Percentiles rank a stretch among this genome's conserved stretches.
phyloP scores from a whole-genome alignment of 2,797 vertebrate genomes.

The Margarornis squamiger region DNA sequence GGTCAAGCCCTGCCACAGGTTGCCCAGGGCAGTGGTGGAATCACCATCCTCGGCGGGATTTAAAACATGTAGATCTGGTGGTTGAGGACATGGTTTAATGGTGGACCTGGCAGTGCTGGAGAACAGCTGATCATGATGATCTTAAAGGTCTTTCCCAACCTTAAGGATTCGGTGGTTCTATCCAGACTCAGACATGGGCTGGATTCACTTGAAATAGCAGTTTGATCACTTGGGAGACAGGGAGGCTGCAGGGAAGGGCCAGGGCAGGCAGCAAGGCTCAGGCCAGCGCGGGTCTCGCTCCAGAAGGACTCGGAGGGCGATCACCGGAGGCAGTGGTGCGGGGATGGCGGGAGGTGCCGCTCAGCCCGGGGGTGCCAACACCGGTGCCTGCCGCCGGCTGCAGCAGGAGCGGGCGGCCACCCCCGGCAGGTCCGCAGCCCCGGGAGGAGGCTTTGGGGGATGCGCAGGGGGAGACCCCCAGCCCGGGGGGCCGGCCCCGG shows the following conservation, averaged over 20 bases:
- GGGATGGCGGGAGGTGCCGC: not conserved
- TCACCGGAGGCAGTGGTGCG: rapidly evolving
- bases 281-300: rapidly evolving
- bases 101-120: not conserved
- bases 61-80: not conserved
- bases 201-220: not conserved
- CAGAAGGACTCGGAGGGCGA: not conserved
- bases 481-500: rapidly evolving
- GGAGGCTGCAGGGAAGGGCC: not conserved
- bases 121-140: not conserved
- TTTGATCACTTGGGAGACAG: rapidly evolving
- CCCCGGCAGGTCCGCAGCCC: not conserved
- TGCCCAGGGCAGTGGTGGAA: not conserved
- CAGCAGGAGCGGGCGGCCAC: not conserved
- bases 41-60: not conserved
- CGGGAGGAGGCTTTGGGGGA: not conserved
- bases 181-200: not conserved
- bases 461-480: rapidly evolving
- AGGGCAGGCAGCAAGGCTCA: not conserved
- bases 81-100: not conserved
- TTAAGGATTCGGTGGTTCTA: not conserved
- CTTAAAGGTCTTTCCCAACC: not conserved
- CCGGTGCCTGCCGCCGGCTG: rapidly evolving
- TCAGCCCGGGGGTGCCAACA: not conserved
- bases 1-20: not conserved